Percentiles rank a stretch among this genome's conserved stretches.
These are phyloP conservation scores for Caenorhabditis sp. DNA, from an alignment of 2,888 invertebrate genomes.

Conservation along the genomic window DNA sequence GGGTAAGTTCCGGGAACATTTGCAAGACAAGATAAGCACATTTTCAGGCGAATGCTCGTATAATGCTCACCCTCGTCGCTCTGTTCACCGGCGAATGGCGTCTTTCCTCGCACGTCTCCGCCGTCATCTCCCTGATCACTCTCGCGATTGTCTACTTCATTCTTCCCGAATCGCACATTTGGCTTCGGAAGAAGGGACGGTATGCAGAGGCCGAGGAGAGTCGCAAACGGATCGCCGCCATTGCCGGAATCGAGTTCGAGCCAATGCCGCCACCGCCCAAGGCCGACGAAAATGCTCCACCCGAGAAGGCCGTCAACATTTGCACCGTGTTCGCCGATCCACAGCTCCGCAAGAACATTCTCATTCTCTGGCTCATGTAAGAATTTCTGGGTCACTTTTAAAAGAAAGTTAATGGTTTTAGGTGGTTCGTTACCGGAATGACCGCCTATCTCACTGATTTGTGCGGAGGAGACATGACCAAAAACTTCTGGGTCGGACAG, in stretches of 20 bases:
- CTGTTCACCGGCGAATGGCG: slow-evolving; percentile 66
- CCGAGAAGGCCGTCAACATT: slow-evolving; percentile 60
- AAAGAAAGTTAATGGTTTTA: no score
- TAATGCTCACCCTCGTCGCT: slow-evolving; percentile 65
- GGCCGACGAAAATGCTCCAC: slow-evolving; percentile 31
- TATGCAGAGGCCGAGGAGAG: slow-evolving; percentile 62
- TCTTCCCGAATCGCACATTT: slow-evolving; percentile 68
- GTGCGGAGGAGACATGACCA: slow-evolving; percentile 67
- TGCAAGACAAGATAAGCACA: neutral
- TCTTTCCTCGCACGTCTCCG: slow-evolving; percentile 63
- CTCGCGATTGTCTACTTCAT: slow-evolving; percentile 62
- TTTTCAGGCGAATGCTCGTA: slow-evolving; percentile 63
- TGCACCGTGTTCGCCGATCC: slow-evolving; percentile 57
- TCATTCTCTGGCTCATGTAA: slow-evolving; percentile 65
- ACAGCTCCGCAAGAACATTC: slow-evolving; percentile 60
- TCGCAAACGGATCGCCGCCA: slow-evolving; percentile 57
- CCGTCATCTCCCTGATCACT: slow-evolving; percentile 59
- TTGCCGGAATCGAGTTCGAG: slow-evolving; percentile 61
- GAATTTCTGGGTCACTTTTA: no score
- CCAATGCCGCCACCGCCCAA: slow-evolving; percentile 59
- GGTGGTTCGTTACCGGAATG: slow-evolving; percentile 67
- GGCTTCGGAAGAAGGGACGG: slow-evolving; percentile 64
- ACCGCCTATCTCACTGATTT: slow-evolving; percentile 65
- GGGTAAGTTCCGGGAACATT: slow-evolving; percentile 32
- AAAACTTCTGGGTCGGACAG: slow-evolving; percentile 67